Percentiles rank a stretch among this genome's conserved stretches.
Conservation (phyloP, 2,797 vertebrate species). For the Varecia variegata region DNA sequence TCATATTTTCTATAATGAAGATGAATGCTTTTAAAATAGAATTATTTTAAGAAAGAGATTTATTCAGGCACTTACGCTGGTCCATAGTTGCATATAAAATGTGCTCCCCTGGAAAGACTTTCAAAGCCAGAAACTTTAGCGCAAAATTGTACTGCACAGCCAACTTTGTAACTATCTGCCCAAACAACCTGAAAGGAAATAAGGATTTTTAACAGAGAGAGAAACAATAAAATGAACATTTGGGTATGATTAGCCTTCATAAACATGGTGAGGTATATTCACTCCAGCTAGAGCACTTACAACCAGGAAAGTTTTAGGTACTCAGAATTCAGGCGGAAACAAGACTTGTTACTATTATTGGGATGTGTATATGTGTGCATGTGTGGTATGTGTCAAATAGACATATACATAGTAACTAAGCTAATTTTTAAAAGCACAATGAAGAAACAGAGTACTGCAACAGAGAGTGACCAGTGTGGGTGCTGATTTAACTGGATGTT, state of each 20-base stretch:
- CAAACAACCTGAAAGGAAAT: slow-evolving; percentile 88
- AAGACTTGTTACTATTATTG: background rate
- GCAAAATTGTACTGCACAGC: slow-evolving; percentile 89
- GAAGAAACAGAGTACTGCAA: background rate
- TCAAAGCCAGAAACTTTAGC: background rate
- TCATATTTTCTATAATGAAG: background rate
- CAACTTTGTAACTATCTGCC: slow-evolving; percentile 89
- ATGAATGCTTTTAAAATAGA: background rate
- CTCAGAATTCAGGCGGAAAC: background rate
- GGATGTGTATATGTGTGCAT: background rate
- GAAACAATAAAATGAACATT: background rate
- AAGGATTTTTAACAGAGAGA: background rate
- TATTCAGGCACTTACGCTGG: slow-evolving; percentile 83
- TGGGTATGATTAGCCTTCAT: background rate
- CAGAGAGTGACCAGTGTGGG: background rate
- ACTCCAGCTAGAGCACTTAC: background rate
- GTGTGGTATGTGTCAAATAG: background rate
- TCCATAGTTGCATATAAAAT: slow-evolving; percentile 91
- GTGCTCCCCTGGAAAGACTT: background rate
- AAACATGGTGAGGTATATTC: background rate
- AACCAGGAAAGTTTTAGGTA: background rate
- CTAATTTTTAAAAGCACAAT: background rate
- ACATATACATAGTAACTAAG: background rate
- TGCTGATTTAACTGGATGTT: background rate
- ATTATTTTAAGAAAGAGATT: background rate